These are phyloP conservation scores for Chromis chromis DNA, from an alignment of 2,797 vertebrate genomes.

Conservation along the genomic window DNA sequence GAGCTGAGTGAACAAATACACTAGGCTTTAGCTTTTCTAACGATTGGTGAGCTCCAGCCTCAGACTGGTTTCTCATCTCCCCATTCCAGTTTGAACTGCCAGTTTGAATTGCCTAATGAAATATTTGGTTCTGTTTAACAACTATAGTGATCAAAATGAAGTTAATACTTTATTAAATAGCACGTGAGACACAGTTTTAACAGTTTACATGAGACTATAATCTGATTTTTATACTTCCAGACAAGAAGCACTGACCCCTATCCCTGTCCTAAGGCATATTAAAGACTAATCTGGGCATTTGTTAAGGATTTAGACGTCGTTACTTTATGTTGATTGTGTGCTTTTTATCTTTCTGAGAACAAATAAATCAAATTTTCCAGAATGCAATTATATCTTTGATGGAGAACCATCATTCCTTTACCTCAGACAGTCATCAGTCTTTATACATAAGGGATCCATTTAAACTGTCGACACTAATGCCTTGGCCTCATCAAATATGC, in stretches of 20 bases:
- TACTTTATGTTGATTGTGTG: background rate
- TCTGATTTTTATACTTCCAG: background rate
- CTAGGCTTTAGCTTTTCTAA: slow-evolving; percentile 7
- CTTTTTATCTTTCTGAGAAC: slow-evolving; percentile 3
- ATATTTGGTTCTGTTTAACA: background rate
- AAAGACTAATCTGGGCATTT: background rate
- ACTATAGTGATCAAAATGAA: background rate
- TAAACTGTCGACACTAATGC: slow-evolving; percentile 35
- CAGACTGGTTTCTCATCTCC: slow-evolving; percentile 1
- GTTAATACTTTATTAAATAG: background rate
- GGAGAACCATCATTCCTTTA: slow-evolving; percentile 20
- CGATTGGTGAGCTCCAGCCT: background rate
- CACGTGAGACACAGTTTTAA: background rate
- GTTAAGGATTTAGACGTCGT: background rate
- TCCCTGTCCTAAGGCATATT: background rate
- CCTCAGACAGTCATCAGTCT: slow-evolving; percentile 18
- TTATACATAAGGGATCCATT: slow-evolving; percentile 19
- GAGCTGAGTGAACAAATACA: no score
- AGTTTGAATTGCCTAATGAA: slow-evolving; percentile 6
- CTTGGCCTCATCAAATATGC: slow-evolving; percentile 48
- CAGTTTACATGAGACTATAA: background rate
- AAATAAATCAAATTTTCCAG: background rate
- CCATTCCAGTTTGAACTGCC: background rate
- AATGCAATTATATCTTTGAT: slow-evolving; percentile 15
- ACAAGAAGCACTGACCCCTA: no score